These are phyloP conservation scores for Vanessa tameamea DNA, from an alignment of 1,140 invertebrate genomes.

Conservation along the genomic window DNA sequence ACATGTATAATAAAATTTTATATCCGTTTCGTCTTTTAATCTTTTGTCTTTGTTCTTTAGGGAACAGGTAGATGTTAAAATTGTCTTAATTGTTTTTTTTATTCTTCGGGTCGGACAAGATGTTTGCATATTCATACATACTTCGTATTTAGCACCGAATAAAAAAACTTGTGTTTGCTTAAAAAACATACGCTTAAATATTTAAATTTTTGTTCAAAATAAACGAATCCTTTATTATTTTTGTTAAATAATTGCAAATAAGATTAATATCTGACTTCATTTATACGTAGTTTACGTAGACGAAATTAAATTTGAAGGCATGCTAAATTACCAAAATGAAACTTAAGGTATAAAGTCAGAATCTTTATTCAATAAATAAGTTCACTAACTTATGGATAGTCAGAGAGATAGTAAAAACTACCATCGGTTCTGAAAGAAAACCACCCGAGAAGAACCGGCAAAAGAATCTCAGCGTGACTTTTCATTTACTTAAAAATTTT, in stretches of 20 bases:
- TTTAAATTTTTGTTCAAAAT: neutral
- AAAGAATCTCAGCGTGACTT: too few relatives aligned
- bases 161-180: conserved; percentile 6
- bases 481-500: too few relatives aligned
- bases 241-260: neutral
- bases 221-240: neutral
- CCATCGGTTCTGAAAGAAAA: too few relatives aligned
- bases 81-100: neutral
- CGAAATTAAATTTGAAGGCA: too few relatives aligned
- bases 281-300: too few relatives aligned
- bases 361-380: too few relatives aligned
- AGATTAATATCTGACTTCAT: too few relatives aligned
- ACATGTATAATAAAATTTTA: neutral
- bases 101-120: conserved; percentile 6
- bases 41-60: neutral
- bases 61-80: conserved; percentile 6
- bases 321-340: too few relatives aligned
- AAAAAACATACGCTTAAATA: neutral
- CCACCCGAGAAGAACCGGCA: too few relatives aligned
- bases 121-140: conserved; percentile 9
- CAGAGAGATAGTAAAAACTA: too few relatives aligned
- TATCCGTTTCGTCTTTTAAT: neutral
- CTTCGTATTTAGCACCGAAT: neutral
- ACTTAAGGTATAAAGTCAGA: too few relatives aligned
- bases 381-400: too few relatives aligned